phyloP scores from a whole-genome alignment of 2,797 vertebrate species.

The Typhlichthys subterraneus region DNA sequence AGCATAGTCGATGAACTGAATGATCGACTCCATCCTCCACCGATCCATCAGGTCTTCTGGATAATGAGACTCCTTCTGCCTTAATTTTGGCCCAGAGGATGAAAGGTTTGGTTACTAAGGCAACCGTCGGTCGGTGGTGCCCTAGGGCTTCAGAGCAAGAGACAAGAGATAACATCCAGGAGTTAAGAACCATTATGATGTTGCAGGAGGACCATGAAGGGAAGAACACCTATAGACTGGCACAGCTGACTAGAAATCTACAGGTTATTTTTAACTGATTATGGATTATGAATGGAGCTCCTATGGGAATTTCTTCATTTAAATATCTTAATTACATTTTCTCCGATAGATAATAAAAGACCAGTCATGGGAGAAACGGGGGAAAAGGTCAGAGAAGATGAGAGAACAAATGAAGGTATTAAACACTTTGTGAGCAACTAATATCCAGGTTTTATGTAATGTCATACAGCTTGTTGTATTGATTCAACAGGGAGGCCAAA shows the following conservation, averaged over 20 bases:
- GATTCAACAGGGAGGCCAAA: constrained; percentile 30
- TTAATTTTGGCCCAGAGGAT: constrained; percentile 72
- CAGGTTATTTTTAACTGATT: constrained; percentile 66
- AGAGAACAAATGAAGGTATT: constrained; percentile 45
- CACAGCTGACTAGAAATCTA: constrained; percentile 73
- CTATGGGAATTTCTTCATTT: background rate
- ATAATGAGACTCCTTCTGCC: constrained; percentile 68
- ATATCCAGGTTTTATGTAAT: background rate
- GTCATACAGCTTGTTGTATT: constrained; percentile 13
- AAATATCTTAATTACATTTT: background rate
- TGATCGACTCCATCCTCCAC: background rate
- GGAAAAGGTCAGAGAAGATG: constrained; percentile 49
- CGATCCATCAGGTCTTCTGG: constrained; percentile 44
- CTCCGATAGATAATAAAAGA: constrained; percentile 80
- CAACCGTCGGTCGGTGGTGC: constrained; percentile 70
- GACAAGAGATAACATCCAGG: constrained; percentile 61
- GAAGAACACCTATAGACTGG: constrained; percentile 57
- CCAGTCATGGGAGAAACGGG: constrained; percentile 78
- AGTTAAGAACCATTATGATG: constrained; percentile 69
- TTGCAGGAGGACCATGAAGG: constrained; percentile 48
- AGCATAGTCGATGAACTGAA: background rate
- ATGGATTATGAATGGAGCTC: background rate
- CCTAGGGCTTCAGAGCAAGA: constrained; percentile 50
- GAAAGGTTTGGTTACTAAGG: constrained; percentile 64
- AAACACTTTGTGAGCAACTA: background rate